A percentile compares a stretch with the other conserved stretches of the same genome.
These are phyloP conservation scores for Chromobotia macracanthus DNA, from an alignment of 2,797 vertebrate species.

Conservation along the genomic window DNA sequence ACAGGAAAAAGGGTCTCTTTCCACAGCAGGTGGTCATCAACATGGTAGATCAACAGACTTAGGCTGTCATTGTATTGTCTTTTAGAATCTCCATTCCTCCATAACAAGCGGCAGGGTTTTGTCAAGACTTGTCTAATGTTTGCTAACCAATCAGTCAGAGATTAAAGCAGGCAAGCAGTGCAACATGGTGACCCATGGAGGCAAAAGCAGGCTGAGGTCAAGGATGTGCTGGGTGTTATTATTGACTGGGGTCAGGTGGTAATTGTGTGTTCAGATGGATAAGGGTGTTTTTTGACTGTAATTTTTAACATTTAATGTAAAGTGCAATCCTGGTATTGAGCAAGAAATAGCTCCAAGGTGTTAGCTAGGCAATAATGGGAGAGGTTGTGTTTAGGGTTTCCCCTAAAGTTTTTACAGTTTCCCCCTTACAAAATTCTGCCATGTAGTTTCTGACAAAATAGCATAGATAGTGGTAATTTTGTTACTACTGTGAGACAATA, in stretches of 20 bases:
- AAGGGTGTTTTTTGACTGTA: neutral
- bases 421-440: neutral
- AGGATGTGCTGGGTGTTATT: constrained; percentile 27
- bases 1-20: constrained; percentile 34
- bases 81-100: constrained; percentile 21
- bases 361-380: neutral
- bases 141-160: constrained; percentile 33
- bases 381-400: no score
- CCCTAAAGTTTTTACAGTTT: neutral
- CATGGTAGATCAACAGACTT: neutral
- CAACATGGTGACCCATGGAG: constrained; percentile 7
- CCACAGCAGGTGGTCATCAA: constrained; percentile 54
- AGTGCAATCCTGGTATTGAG: neutral
- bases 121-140: constrained; percentile 43
- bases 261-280: constrained; percentile 10
- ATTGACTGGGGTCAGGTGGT: constrained; percentile 8
- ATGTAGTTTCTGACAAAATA: no score
- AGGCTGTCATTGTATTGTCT: constrained; percentile 46
- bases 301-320: constrained; percentile 11
- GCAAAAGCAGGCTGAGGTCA: constrained; percentile 23
- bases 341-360: neutral
- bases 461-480: no score
- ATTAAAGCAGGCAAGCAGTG: constrained; percentile 38
- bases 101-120: constrained; percentile 36
- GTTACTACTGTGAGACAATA: no score